A percentile compares a stretch with the other conserved stretches of the same genome.
Conservation (phyloP, 2,888 invertebrate species). For the Agonum fuliginosum region DNA sequence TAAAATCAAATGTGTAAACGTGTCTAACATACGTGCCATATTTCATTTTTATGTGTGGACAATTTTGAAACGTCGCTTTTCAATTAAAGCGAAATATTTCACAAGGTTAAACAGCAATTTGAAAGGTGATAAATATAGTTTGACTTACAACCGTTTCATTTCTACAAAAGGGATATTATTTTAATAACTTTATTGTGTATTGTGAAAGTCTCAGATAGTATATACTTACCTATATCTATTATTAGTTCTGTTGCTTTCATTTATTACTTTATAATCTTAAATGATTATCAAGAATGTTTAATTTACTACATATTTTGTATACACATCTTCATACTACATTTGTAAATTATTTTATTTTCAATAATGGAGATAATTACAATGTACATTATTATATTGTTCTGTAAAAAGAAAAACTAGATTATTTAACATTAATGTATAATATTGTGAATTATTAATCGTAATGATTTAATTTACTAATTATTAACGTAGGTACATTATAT, state of each 20-base stretch:
- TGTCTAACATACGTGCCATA: slow-evolving; percentile 53
- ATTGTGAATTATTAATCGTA: too few species aligned
- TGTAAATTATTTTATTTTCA: neutral
- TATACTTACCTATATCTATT: neutral
- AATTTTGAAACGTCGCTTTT: slow-evolving; percentile 54
- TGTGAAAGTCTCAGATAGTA: too few species aligned
- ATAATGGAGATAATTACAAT: too few species aligned
- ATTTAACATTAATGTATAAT: too few species aligned
- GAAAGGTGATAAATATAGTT: slow-evolving; percentile 27
- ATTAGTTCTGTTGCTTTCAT: neutral
- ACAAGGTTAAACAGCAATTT: slow-evolving; percentile 30
- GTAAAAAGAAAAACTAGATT: too few species aligned
- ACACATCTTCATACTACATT: too few species aligned
- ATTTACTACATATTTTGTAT: neutral
- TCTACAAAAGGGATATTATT: neutral
- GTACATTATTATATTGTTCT: too few species aligned
- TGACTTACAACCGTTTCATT: neutral
- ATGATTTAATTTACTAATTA: too few species aligned
- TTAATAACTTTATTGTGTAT: neutral
- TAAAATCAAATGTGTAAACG: slow-evolving; percentile 58
- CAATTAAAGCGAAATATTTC: slow-evolving; percentile 55
- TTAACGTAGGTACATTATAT: too few species aligned
- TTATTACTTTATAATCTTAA: neutral
- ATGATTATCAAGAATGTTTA: neutral
- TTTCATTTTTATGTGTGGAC: slow-evolving; percentile 55